A percentile compares a stretch with the other conserved stretches of the same genome.
Evolutionary conservation across 2,888 invertebrate species (phyloP).

Genomic region (Andricus quercusramuli): DNA sequence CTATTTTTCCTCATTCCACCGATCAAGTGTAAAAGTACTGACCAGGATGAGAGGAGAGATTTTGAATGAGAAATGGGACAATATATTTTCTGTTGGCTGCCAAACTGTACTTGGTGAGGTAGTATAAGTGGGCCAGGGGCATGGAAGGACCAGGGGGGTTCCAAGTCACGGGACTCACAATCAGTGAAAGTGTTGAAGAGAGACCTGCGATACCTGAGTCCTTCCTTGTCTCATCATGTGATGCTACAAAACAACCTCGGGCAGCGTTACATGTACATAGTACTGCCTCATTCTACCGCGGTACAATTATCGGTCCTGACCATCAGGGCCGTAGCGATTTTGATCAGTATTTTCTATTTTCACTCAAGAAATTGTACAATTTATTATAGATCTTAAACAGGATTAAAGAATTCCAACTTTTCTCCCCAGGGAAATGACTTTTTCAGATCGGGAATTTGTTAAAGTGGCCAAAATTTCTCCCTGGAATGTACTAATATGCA

Average conservation of each 20-base stretch:
- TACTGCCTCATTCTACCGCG: slow-evolving; percentile 9
- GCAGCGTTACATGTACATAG: background rate
- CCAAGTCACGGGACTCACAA: slow-evolving; percentile 65
- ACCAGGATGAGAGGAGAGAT: background rate
- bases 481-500: no score
- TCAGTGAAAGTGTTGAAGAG: slow-evolving; percentile 68
- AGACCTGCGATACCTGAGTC: slow-evolving; percentile 60
- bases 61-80: slow-evolving; percentile 15
- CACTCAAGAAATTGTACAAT: no score
- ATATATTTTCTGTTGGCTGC: slow-evolving; percentile 19
- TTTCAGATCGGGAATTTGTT: no score
- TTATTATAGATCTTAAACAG: no score
- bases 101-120: slow-evolving; percentile 37
- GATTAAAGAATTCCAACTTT: no score
- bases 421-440: no score
- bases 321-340: slow-evolving; percentile 20
- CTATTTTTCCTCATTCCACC: slow-evolving; percentile 21
- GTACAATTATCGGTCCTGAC: slow-evolving; percentile 38
- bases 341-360: slow-evolving; percentile 20
- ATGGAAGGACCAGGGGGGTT: slow-evolving; percentile 44
- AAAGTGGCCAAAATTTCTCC: no score
- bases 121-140: slow-evolving; percentile 47
- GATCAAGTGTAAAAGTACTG: background rate
- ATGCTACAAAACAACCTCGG: slow-evolving; percentile 55
- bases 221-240: slow-evolving; percentile 47